phyloP scores from a whole-genome alignment of 2,113 vertebrate genomes.

The Chiloscyllium plagiosum region DNA sequence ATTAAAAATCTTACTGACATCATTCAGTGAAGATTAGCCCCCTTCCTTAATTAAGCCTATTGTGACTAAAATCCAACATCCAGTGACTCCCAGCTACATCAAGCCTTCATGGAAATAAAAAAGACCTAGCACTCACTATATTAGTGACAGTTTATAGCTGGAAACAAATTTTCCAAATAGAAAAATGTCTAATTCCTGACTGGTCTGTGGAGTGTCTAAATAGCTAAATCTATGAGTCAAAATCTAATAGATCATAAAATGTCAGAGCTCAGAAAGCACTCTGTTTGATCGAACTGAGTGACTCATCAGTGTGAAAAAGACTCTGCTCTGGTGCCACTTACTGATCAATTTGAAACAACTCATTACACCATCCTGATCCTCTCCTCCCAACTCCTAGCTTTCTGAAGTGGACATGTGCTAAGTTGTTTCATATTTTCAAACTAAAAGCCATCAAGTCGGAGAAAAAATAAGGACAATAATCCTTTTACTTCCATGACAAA shows the following conservation, averaged over 20 bases:
- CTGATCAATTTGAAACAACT: not conserved
- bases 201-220: not conserved
- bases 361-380: not conserved
- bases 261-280: not conserved
- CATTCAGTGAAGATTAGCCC: too few relatives aligned
- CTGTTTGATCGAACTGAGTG: not conserved
- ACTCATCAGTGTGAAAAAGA: not conserved
- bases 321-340: not conserved
- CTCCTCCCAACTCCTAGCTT: not conserved
- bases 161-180: not conserved
- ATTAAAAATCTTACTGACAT: too few relatives aligned
- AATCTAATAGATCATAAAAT: not conserved
- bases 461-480: slow-evolving; percentile 57
- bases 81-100: not conserved
- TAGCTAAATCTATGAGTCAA: too few relatives aligned
- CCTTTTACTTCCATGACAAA: slow-evolving; percentile 40
- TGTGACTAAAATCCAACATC: not conserved
- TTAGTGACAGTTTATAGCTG: not conserved
- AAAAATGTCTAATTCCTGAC: not conserved
- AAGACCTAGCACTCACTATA: not conserved
- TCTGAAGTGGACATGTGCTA: not conserved
- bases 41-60: not conserved
- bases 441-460: slow-evolving; percentile 85
- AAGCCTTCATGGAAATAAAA: not conserved
- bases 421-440: slow-evolving; percentile 51